Conservation (phyloP, 2,797 vertebrate genomes). For the Enteromius thamalakanensis region DNA sequence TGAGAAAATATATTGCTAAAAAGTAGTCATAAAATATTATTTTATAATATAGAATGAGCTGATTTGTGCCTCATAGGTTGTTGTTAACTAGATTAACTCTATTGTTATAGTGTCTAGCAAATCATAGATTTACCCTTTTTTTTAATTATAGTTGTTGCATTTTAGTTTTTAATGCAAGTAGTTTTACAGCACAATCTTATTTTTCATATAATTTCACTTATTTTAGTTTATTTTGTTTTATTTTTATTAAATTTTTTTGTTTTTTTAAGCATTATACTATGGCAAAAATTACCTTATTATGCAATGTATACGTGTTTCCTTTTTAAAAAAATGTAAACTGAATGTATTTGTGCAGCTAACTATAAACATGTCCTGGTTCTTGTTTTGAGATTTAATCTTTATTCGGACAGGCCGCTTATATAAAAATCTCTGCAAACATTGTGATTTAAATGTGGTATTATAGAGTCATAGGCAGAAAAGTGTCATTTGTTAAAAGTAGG, state of each 20-base stretch:
- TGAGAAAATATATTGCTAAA: background rate
- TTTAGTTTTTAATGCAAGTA: background rate
- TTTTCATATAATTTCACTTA: no score
- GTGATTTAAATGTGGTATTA: background rate
- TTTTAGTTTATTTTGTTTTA: background rate
- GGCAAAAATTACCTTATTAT: background rate
- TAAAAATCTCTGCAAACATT: background rate
- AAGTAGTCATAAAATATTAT: background rate
- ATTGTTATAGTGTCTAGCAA: background rate
- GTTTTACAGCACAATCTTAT: background rate
- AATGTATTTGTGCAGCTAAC: background rate
- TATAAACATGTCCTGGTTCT: background rate
- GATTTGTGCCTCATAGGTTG: no score
- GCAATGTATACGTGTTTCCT: no score
- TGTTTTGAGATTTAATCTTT: background rate
- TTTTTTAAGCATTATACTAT: background rate
- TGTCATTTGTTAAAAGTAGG: conserved; percentile 12
- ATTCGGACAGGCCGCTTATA: background rate
- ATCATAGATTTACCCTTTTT: no score
- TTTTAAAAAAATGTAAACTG: background rate
- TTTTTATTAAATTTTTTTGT: background rate
- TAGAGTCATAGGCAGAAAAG: background rate
- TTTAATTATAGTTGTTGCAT: background rate
- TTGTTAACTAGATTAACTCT: background rate
- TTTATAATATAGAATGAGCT: background rate